Conservation (phyloP, 2,797 vertebrate species). For the Gorsachius magnificus region DNA sequence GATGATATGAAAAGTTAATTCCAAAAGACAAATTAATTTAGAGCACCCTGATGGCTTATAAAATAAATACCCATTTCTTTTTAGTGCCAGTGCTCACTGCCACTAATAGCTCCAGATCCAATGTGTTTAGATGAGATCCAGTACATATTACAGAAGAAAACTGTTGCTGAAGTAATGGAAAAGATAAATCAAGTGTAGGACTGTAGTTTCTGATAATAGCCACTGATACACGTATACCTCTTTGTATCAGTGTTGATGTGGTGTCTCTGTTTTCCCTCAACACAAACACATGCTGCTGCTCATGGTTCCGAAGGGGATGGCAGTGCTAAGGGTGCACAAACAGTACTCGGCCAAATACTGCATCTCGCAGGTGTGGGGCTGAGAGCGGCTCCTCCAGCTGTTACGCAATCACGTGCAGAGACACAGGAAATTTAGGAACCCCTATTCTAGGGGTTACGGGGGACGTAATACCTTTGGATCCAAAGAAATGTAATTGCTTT, state of each 20-base stretch:
- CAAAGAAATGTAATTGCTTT: not conserved
- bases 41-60: not conserved
- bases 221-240: fast-evolving
- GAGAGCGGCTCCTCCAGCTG: not conserved
- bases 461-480: not conserved
- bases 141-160: not conserved
- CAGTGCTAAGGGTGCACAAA: fast-evolving
- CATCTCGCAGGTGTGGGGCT: fast-evolving
- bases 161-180: not conserved
- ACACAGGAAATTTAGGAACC: not conserved
- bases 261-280: not conserved
- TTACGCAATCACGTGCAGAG: not conserved
- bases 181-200: not conserved
- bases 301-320: not conserved
- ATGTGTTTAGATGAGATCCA: not conserved
- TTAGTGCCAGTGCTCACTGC: not conserved
- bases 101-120: not conserved
- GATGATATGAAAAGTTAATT: not conserved
- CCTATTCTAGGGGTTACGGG: not conserved
- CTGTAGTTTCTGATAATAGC: not conserved
- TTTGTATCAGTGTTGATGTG: not conserved
- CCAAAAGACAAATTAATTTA: not conserved
- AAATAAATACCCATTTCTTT: not conserved
- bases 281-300: not conserved
- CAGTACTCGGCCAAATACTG: fast-evolving